These are phyloP conservation scores for Fopius arisanus DNA, from an alignment of 1,140 invertebrate species.

Conservation along the genomic window DNA sequence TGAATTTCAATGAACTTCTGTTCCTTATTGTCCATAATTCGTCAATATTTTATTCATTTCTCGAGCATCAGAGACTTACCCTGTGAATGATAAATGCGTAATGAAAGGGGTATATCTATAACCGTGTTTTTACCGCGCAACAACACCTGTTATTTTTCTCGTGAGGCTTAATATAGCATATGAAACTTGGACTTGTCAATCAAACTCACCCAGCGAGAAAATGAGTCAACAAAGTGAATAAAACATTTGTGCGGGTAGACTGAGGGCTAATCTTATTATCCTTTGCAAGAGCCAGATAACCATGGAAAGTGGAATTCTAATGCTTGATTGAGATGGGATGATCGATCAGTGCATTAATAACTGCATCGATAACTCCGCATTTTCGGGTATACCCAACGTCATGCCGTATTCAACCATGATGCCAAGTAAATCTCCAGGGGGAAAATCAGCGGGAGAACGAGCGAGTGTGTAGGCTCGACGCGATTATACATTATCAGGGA, in stretches of 20 bases:
- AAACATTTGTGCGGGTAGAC: not conserved
- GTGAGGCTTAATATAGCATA: not conserved
- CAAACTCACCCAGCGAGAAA: not conserved
- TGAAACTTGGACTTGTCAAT: not conserved
- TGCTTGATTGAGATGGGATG: not conserved
- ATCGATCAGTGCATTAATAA: constrained; percentile 36
- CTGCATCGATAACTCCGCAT: constrained; percentile 42
- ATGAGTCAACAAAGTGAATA: not conserved
- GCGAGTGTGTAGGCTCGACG: constrained; percentile 35
- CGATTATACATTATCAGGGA: constrained; percentile 57
- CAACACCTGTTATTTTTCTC: not conserved
- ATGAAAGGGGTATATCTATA: not conserved
- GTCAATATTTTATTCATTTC: not conserved
- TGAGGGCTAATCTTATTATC: not conserved
- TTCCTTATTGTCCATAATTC: not conserved
- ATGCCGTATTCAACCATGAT: constrained; percentile 29
- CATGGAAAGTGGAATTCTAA: no score
- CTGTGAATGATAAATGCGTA: not conserved
- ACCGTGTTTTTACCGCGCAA: not conserved
- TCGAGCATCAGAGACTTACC: not conserved
- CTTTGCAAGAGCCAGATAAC: not conserved
- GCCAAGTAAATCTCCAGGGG: constrained; percentile 4
- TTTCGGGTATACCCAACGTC: constrained; percentile 34
- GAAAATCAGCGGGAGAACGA: constrained; percentile 16
- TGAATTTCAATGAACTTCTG: not conserved